A percentile compares a stretch with the other conserved stretches of the same genome.
phyloP scores from a whole-genome alignment of 35 echinoderm and acorn worm species.

The Ophioderma brevispina region DNA sequence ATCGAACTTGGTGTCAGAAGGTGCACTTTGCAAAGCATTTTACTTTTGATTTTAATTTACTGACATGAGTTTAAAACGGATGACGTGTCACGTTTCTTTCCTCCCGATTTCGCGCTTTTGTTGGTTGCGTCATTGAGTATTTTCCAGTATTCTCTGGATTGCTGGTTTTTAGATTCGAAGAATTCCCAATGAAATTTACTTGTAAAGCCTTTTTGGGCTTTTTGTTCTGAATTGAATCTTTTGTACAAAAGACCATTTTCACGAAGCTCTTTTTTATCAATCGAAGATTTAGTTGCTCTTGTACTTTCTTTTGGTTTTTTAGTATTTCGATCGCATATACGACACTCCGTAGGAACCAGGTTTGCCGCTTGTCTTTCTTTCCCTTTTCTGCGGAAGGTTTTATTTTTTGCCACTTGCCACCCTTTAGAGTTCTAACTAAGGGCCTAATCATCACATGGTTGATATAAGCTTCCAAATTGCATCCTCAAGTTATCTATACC shows the following conservation, averaged over 20 bases:
- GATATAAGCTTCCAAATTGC: background rate
- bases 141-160: constrained; percentile 33
- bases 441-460: background rate
- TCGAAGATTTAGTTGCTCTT: background rate
- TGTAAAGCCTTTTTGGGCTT: background rate
- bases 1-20: background rate
- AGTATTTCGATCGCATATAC: background rate
- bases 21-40: no score
- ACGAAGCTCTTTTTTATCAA: background rate
- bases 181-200: background rate
- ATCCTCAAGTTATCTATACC: constrained; percentile 11
- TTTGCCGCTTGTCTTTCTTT: background rate
- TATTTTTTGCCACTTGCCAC: no score
- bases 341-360: background rate
- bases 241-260: background rate
- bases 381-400: no score
- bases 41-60: background rate
- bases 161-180: background rate
- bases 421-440: no score
- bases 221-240: constrained; percentile 3
- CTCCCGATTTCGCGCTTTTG: background rate
- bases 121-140: background rate
- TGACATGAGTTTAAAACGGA: constrained; percentile 8
- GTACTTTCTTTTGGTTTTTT: constrained; percentile 3
- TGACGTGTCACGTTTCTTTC: background rate